Base-by-base conservation (phyloP, 2,797 vertebrate genomes). In the Centroberyx gerrardi region DNA sequence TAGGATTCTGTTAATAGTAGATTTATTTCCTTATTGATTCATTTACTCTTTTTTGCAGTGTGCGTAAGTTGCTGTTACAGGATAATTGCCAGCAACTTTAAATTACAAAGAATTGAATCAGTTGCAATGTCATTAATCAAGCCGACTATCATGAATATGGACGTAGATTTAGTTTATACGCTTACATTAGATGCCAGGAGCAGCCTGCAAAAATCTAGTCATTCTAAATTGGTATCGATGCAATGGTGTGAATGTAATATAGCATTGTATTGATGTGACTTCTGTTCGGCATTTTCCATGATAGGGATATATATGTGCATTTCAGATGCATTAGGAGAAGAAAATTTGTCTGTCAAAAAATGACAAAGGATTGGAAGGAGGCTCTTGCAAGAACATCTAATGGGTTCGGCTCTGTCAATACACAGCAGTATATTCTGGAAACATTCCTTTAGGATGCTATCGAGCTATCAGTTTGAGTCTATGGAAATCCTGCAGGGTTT, bases 1-100 rank as follows among this genome's bases (percentile, higher is more conserved):
- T 92, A 86, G 88, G 88, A 90, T 92, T 92, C 86, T 87, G 90
- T 90, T 94, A 88, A 93, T 94, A 91, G 81, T 76, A 88, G 87
- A 92, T 92, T 89, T 90, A 93, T 92, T 90, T 84, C 84, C 71
- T 80, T 78, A 92, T 93, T 91, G 90, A 93, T 93, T 89, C 1
- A 90, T 92, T 81, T 83, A 70, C 77, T 83, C 68, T 78, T 51
- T 22, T 87, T 78, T 85, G 88, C 86, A 68, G 79, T 33, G 80
- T 84, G 81, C 85, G 84, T 90, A 82, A 89, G 90, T 90, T 89
- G 78, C 87, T 87, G 90, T 81, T 83, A 8, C 73, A 5, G 77
- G 85, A 90, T 90, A 88, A 92, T 91, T 90, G 84, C 69, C 60
- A 78, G 81, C 77, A 78, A 70, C 71, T 76, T 83, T 90, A 89